Conservation (phyloP, 2,113 vertebrate species). For the Actenoides lindsayi region DNA sequence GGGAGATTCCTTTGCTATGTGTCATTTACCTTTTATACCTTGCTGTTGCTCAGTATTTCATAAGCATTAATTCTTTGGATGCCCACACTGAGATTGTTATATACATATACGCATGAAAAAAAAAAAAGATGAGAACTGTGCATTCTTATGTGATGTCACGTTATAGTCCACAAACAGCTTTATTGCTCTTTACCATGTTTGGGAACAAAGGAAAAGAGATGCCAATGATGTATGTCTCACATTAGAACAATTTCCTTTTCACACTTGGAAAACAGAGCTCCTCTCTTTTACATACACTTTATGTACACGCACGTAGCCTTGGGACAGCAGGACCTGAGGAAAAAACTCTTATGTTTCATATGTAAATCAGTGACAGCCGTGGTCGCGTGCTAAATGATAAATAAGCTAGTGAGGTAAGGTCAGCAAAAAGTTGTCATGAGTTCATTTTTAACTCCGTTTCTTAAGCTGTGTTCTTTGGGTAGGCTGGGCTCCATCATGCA, state of each 20-base stretch:
- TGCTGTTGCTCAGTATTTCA: slow-evolving; percentile 52
- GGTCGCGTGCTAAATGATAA: neutral
- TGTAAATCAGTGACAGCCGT: neutral
- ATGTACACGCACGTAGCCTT: neutral
- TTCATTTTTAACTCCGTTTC: neutral
- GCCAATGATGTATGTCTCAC: neutral
- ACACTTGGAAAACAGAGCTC: slow-evolving; percentile 10
- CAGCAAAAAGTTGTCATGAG: neutral
- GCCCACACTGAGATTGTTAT: slow-evolving; percentile 57
- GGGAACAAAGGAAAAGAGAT: slow-evolving; percentile 62
- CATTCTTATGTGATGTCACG: slow-evolving; percentile 53
- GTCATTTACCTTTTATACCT: slow-evolving; percentile 75
- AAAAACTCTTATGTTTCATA: neutral
- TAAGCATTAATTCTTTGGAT: slow-evolving; percentile 59
- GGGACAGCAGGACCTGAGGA: neutral
- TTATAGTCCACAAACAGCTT: slow-evolving; percentile 35
- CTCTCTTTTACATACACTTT: neutral
- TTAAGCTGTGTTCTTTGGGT: neutral
- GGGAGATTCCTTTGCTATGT: slow-evolving; percentile 75
- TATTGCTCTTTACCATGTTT: slow-evolving; percentile 41
- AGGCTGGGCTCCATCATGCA: neutral
- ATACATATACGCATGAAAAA: neutral
- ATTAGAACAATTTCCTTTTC: slow-evolving; percentile 19
- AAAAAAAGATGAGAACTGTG: slow-evolving; percentile 54
- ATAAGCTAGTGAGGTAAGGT: neutral